These are phyloP conservation scores for Arbacia lixula DNA, from an alignment of 53 echinoderm and acorn worm genomes.

Conservation along the genomic window DNA sequence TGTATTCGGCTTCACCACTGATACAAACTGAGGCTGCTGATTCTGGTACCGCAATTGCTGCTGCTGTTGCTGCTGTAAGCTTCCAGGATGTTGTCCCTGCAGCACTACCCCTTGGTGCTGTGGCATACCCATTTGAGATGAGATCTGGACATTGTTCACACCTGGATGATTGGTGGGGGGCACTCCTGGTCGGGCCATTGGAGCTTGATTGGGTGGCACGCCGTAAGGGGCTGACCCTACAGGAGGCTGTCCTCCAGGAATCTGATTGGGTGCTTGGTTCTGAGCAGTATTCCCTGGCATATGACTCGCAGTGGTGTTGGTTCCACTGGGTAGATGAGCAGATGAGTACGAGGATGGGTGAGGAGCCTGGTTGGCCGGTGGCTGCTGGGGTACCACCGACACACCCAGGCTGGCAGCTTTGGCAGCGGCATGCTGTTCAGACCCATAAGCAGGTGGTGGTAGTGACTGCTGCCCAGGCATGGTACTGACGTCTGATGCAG, in stretches of 20 bases:
- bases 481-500: conserved; percentile 4
- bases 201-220: not conserved
- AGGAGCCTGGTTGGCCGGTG: not conserved
- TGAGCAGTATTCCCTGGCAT: conserved; percentile 18
- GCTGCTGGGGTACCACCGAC: not conserved
- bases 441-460: conserved; percentile 41
- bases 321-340: conserved; percentile 34
- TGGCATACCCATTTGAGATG: conserved; percentile 36
- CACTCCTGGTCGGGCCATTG: not conserved
- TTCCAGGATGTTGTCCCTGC: conserved; percentile 11
- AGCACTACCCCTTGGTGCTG: conserved; percentile 30
- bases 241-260: not conserved
- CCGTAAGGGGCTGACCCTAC: not conserved
- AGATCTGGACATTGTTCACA: conserved; percentile 18
- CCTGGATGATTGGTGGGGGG: conserved; percentile 27
- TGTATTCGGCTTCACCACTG: not conserved
- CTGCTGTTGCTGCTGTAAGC: conserved; percentile 24
- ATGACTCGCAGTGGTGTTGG: conserved; percentile 38
- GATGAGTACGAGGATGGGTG: conserved; percentile 41
- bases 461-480: not conserved
- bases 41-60: not conserved
- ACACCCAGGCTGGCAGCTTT: conserved; percentile 43
- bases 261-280: conserved; percentile 31
- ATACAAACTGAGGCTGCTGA: not conserved
- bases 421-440: conserved; percentile 35